A percentile compares a stretch with the other conserved stretches of the same genome.
Conservation (phyloP, 2,113 vertebrate species). For the Rousettus leschenaultii region DNA sequence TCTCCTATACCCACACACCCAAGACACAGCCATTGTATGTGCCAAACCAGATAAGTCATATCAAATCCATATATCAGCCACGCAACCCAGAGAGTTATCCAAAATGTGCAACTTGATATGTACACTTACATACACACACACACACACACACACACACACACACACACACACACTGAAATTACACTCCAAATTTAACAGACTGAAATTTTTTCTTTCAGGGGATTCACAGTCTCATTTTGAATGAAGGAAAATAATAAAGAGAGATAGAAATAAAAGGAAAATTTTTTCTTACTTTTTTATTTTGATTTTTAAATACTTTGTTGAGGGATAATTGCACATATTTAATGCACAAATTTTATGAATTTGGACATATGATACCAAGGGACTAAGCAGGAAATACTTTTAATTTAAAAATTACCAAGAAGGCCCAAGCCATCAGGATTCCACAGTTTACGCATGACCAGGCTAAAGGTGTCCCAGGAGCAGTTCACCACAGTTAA, state of each 20-base stretch:
- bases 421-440: neutral
- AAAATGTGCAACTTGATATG: neutral
- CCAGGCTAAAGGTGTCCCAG: neutral
- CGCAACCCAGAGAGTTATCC: neutral
- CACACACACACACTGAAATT: neutral
- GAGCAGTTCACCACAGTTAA: neutral
- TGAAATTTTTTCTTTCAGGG: neutral
- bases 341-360: too few relatives aligned
- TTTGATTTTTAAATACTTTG: too few relatives aligned
- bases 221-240: constrained; percentile 46
- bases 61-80: neutral
- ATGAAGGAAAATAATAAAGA: constrained; percentile 34
- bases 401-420: constrained; percentile 7
- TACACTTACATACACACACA: neutral
- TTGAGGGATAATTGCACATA: too few relatives aligned
- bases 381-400: neutral
- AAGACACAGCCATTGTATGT: neutral
- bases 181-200: constrained; percentile 23
- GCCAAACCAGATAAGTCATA: neutral
- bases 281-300: too few relatives aligned
- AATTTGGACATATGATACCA: too few relatives aligned
- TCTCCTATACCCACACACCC: neutral
- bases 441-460: neutral
- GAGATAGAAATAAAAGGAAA: neutral
- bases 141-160: neutral